A percentile compares a stretch with the other conserved stretches of the same genome.
Conservation (phyloP, 2,888 invertebrate genomes). For the Cephonodes hylas region DNA sequence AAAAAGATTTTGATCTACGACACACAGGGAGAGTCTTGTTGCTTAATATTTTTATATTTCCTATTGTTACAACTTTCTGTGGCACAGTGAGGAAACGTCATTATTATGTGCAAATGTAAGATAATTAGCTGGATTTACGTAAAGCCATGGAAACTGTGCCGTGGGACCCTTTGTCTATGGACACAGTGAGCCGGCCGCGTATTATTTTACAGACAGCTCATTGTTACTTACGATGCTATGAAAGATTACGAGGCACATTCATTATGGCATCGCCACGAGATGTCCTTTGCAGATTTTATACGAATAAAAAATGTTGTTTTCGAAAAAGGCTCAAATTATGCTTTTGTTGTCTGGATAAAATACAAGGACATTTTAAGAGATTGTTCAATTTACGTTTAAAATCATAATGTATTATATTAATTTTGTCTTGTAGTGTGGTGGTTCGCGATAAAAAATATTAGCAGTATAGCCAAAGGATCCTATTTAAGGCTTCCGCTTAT, state of each 20-base stretch:
- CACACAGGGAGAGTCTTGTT: too few relatives aligned
- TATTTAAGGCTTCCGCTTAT: too few relatives aligned
- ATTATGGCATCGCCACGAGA: constrained; percentile 49
- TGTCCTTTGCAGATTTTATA: constrained; percentile 55
- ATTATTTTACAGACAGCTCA: constrained; percentile 37
- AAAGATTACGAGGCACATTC: constrained; percentile 23
- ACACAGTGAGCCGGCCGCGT: constrained; percentile 2
- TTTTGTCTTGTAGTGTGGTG: too few relatives aligned
- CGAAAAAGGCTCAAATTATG: constrained; percentile 24
- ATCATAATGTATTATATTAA: too few relatives aligned
- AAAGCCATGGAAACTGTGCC: constrained; percentile 74
- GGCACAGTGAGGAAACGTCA: constrained; percentile 54
- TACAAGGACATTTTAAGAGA: not conserved
- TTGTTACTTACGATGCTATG: constrained; percentile 32
- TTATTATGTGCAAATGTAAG: constrained; percentile 58
- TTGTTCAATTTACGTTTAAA: too few relatives aligned
- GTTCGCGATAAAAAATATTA: too few relatives aligned
- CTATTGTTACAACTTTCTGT: constrained; percentile 22
- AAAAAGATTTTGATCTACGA: not conserved
- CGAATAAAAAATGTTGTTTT: constrained; percentile 61
- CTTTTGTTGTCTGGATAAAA: not conserved
- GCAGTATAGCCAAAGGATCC: too few relatives aligned
- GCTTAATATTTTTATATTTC: constrained; percentile 17
- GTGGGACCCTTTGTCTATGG: constrained; percentile 67
- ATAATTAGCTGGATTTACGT: constrained; percentile 70